Conservation (phyloP, 2,888 invertebrate species). For the Phragmatobia fuliginosa region DNA sequence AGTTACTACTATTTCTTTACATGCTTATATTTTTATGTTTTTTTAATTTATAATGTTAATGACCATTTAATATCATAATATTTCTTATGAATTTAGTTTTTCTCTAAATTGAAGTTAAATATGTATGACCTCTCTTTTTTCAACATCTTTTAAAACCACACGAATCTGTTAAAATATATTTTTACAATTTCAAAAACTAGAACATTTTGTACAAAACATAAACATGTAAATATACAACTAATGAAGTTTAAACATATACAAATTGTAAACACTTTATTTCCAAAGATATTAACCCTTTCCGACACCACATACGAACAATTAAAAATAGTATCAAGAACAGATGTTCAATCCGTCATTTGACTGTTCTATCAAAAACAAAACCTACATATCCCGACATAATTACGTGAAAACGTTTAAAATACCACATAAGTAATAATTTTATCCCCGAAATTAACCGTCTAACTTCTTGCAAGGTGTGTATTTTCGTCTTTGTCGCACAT, state of each 20-base stretch:
- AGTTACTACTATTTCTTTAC: neutral
- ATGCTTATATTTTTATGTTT: neutral
- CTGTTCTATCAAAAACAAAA: slow-evolving; percentile 20
- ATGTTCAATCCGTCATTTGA: slow-evolving; percentile 9
- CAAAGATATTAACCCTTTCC: neutral
- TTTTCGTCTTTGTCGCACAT: slow-evolving; percentile 51
- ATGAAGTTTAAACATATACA: too few relatives aligned
- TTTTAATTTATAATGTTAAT: too few relatives aligned
- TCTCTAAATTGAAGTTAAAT: too few relatives aligned
- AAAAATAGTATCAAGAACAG: slow-evolving; percentile 7
- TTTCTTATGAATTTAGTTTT: too few relatives aligned
- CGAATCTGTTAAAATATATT: too few relatives aligned
- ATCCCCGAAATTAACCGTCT: slow-evolving; percentile 41
- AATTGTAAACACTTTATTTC: neutral
- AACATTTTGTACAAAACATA: too few relatives aligned
- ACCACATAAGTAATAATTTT: slow-evolving; percentile 26
- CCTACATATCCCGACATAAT: slow-evolving; percentile 21
- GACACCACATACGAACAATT: neutral
- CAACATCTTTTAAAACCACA: too few relatives aligned
- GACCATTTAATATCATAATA: too few relatives aligned
- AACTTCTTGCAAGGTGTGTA: slow-evolving; percentile 59
- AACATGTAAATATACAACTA: too few relatives aligned
- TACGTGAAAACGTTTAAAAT: slow-evolving; percentile 27
- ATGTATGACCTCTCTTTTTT: too few relatives aligned
- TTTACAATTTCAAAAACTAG: too few relatives aligned